These are phyloP conservation scores for Oophaga sylvatica DNA, from an alignment of 2,797 vertebrate species.

Conservation along the genomic window DNA sequence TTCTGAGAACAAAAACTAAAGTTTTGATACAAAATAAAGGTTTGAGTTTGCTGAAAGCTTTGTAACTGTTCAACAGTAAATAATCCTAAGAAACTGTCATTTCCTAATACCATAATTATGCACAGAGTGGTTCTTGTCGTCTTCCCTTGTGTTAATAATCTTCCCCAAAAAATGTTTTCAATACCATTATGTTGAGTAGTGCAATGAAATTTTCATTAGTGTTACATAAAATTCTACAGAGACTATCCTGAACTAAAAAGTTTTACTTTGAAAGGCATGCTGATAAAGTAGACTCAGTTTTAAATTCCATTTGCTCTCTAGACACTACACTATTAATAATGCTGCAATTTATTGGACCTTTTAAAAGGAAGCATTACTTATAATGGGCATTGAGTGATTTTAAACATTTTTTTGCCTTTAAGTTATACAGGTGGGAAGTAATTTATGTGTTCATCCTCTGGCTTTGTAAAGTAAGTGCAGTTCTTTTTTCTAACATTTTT, in stretches of 20 bases:
- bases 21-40: too few relatives aligned
- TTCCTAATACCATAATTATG: too few relatives aligned
- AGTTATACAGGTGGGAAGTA: not conserved
- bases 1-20: too few relatives aligned
- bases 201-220: constrained; percentile 13
- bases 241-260: not conserved
- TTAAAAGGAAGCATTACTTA: constrained; percentile 4
- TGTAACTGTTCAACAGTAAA: not conserved
- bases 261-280: not conserved
- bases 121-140: not conserved
- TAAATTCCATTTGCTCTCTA: constrained; percentile 17
- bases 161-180: not conserved
- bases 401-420: not conserved
- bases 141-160: not conserved
- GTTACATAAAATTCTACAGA: constrained; percentile 1
- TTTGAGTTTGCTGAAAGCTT: not conserved
- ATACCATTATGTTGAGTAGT: not conserved
- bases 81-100: not conserved
- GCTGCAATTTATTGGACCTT: not conserved
- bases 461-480: not conserved
- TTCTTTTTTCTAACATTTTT: not conserved
- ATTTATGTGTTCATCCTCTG: not conserved
- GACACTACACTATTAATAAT: not conserved
- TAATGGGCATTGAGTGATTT: constrained; percentile 4
- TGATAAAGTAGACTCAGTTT: not conserved